Evolutionary conservation across 2,888 invertebrate species (phyloP).

Genomic region (Pardosa pseudoannulata): DNA sequence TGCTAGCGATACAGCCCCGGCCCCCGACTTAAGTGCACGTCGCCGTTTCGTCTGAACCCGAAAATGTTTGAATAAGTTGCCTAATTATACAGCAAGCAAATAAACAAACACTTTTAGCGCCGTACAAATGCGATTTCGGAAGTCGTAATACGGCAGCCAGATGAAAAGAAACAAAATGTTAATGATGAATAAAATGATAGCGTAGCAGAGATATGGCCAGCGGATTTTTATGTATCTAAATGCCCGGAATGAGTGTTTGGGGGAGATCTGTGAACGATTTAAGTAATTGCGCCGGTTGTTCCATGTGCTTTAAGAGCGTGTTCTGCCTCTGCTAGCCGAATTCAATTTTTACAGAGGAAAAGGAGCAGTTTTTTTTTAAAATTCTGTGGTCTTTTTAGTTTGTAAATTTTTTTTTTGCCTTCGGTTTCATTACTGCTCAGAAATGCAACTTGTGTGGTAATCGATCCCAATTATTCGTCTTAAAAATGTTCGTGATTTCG

Average conservation of each 20-base stretch:
- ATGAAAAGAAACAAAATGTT: conserved; percentile 20
- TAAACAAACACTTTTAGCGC: conserved; percentile 64
- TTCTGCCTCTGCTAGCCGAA: not conserved
- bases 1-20: conserved; percentile 23
- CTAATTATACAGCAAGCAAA: conserved; percentile 61
- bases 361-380: too few relatives aligned
- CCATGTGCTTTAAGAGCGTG: not conserved
- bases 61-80: conserved; percentile 71
- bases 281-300: not conserved
- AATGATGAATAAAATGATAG: conserved; percentile 8
- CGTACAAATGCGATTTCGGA: conserved; percentile 37
- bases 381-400: too few relatives aligned
- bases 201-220: not conserved
- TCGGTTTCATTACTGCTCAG: not conserved
- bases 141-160: not conserved
- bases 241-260: not conserved
- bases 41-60: conserved; percentile 41
- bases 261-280: not conserved
- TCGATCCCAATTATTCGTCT: not conserved
- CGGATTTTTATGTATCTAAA: not conserved
- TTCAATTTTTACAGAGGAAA: not conserved
- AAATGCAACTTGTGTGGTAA: not conserved
- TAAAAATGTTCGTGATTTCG: not conserved
- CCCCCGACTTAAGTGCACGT: conserved; percentile 64
- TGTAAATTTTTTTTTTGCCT: not conserved